phyloP scores from a whole-genome alignment of 2,888 invertebrate genomes.

The Cheilosia pagana region DNA sequence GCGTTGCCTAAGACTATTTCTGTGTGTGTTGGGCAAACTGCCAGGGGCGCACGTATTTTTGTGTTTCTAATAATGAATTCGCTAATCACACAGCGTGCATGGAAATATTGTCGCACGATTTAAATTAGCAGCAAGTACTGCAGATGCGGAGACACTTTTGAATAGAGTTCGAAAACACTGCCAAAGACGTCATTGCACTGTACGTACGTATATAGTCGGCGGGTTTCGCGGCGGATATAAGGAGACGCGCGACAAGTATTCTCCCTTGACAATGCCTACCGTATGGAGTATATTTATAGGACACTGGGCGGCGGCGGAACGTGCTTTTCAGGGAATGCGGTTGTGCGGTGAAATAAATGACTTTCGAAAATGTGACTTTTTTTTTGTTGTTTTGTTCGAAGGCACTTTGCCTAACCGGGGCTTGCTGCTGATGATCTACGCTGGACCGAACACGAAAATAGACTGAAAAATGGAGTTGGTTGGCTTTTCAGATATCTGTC shows the following conservation, averaged over 20 bases:
- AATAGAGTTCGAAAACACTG: constrained; percentile 52
- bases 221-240: constrained; percentile 37
- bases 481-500: constrained; percentile 65
- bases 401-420: constrained; percentile 28
- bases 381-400: constrained; percentile 17
- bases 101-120: constrained; percentile 71
- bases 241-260: constrained; percentile 44
- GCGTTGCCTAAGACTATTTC: background rate
- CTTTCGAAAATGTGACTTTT: constrained; percentile 40
- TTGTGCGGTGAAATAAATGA: constrained; percentile 32
- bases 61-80: constrained; percentile 68
- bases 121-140: constrained; percentile 58
- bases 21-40: constrained; percentile 52
- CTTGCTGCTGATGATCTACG: constrained; percentile 76
- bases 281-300: constrained; percentile 67
- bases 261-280: constrained; percentile 65
- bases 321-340: constrained; percentile 53
- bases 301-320: constrained; percentile 36
- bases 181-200: constrained; percentile 68
- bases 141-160: constrained; percentile 43
- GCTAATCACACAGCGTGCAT: constrained; percentile 64
- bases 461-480: constrained; percentile 78
- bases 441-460: constrained; percentile 83
- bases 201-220: background rate
- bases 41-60: constrained; percentile 61